Percentiles rank a stretch among this genome's conserved stretches.
These are phyloP conservation scores for Agonopterix subpropinquella DNA, from an alignment of 2,888 invertebrate genomes.

Conservation along the genomic window DNA sequence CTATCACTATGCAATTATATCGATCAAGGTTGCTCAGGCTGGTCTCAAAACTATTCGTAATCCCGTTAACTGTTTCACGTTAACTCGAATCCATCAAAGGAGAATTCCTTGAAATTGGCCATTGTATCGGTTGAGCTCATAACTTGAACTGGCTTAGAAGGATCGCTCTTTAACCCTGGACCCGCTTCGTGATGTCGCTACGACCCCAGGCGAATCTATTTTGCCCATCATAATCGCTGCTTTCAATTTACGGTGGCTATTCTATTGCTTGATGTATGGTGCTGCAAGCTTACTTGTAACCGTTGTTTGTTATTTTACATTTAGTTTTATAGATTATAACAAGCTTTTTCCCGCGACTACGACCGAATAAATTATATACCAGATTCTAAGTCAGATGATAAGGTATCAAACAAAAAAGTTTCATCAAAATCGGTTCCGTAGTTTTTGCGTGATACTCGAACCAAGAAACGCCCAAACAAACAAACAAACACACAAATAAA, in stretches of 20 bases:
- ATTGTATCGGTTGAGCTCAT: conserved; percentile 63
- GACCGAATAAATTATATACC: too few relatives aligned
- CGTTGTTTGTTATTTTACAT: too few relatives aligned
- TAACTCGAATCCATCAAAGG: conserved; percentile 55
- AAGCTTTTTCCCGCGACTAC: too few relatives aligned
- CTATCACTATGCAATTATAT: conserved; percentile 14
- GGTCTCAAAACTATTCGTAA: conserved; percentile 25
- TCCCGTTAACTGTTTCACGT: conserved; percentile 43
- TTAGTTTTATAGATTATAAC: too few relatives aligned
- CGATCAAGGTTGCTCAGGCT: background rate
- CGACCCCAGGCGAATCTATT: conserved; percentile 62
- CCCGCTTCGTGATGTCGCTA: conserved; percentile 62
- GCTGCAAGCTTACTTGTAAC: conserved; percentile 27
- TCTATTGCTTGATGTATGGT: conserved; percentile 48
- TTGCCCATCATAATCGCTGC: conserved; percentile 68
- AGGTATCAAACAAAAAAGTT: too few relatives aligned
- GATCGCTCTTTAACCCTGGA: conserved; percentile 63
- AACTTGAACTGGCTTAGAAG: conserved; percentile 55
- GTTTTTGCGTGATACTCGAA: too few relatives aligned
- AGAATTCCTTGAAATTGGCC: conserved; percentile 65
- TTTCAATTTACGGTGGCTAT: conserved; percentile 70
- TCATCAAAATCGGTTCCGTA: too few relatives aligned
- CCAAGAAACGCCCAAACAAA: too few relatives aligned
- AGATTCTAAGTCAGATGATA: too few relatives aligned
- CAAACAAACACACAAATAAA: too few relatives aligned